These are phyloP conservation scores for Hemicordylus capensis DNA, from an alignment of 2,113 vertebrate genomes.

Conservation along the genomic window DNA sequence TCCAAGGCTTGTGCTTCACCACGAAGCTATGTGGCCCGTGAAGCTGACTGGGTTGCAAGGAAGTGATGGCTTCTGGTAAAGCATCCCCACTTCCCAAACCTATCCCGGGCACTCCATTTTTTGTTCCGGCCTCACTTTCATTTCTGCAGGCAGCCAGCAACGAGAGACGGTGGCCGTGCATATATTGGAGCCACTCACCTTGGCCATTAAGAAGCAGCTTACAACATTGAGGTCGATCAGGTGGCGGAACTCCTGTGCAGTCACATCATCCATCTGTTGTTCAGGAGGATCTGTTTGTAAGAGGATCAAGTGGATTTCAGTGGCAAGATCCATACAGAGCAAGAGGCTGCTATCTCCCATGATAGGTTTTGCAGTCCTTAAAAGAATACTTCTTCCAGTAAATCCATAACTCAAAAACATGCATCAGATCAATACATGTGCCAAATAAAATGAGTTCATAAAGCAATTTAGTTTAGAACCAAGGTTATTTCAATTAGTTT, in stretches of 20 bases:
- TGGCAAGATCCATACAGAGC: neutral
- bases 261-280: constrained; percentile 78
- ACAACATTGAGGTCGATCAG: constrained; percentile 84
- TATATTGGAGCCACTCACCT: constrained; percentile 68
- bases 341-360: neutral
- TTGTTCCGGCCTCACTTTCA: neutral
- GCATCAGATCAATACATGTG: neutral
- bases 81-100: too few species aligned
- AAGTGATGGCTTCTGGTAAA: too few species aligned
- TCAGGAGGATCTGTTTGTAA: constrained; percentile 77
- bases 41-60: too few species aligned
- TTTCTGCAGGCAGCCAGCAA: neutral
- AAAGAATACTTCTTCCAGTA: neutral
- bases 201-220: constrained; percentile 78
- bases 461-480: neutral
- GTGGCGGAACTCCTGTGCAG: constrained; percentile 77
- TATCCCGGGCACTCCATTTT: neutral
- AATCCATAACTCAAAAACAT: neutral
- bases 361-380: neutral
- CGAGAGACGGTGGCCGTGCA: too few species aligned
- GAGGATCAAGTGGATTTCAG: neutral
- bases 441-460: neutral
- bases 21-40: too few species aligned
- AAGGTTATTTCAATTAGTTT: too few species aligned
- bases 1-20: neutral